Conservation (phyloP, 1,140 invertebrate genomes). For the Drosophila pseudoobscura region DNA sequence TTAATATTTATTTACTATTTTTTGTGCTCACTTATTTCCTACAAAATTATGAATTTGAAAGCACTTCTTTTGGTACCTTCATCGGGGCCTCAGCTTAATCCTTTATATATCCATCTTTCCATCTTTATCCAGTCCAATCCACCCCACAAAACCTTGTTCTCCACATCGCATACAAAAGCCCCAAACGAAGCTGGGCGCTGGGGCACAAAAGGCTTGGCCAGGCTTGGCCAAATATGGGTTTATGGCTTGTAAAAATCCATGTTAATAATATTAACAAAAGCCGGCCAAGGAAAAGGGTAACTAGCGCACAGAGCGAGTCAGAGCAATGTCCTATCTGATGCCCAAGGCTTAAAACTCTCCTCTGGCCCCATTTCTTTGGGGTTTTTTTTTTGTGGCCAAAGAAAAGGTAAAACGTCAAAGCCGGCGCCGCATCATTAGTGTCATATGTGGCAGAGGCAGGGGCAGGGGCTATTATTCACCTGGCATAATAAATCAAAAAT, state of each 20-base stretch:
- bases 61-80: no score
- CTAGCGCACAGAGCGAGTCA: conserved; percentile 29
- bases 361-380: conserved; percentile 2
- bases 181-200: conserved; percentile 45
- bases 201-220: conserved; percentile 69
- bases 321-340: conserved; percentile 35
- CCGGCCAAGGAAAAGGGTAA: conserved; percentile 67
- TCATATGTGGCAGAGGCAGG: conserved; percentile 45
- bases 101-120: no score
- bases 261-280: conserved; percentile 79
- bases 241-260: conserved; percentile 82
- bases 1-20: no score
- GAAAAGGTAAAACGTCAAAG: conserved; percentile 62
- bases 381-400: conserved; percentile 5
- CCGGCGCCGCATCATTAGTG: conserved; percentile 71
- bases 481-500: conserved; percentile 79
- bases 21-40: neutral
- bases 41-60: neutral
- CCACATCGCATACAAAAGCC: conserved; percentile 15
- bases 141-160: neutral
- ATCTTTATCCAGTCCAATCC: neutral
- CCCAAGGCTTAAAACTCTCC: conserved; percentile 63
- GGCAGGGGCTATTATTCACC: conserved; percentile 66
- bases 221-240: conserved; percentile 68
- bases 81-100: no score